Conservation (phyloP, 2,113 vertebrate genomes). For the Nansenia antarctica region DNA sequence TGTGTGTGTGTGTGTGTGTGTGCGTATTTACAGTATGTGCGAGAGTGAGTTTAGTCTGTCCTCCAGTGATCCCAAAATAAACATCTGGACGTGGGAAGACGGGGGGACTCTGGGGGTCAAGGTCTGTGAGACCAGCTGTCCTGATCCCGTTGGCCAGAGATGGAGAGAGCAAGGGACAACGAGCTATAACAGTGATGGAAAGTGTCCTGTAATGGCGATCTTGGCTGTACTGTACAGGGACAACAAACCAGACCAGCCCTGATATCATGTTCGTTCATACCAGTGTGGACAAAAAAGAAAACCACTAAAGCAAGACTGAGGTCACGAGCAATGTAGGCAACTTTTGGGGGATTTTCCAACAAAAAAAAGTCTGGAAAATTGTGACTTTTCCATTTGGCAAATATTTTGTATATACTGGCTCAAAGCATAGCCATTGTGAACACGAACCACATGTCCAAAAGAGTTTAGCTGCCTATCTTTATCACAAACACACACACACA, state of each 20-base stretch:
- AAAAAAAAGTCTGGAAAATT: neutral
- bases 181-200: neutral
- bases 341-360: no score
- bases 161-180: neutral
- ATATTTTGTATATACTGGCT: neutral
- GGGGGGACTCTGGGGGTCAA: constrained; percentile 20
- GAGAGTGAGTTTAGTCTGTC: constrained; percentile 33
- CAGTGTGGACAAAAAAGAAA: neutral
- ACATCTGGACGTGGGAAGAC: constrained; percentile 53
- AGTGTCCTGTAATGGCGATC: constrained; percentile 14
- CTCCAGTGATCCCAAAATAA: constrained; percentile 42
- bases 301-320: neutral
- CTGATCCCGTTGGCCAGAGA: constrained; percentile 22
- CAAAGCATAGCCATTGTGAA: neutral
- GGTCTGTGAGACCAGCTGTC: constrained; percentile 33
- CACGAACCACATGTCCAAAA: constrained; percentile 28
- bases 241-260: no score
- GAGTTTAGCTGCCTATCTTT: constrained; percentile 46
- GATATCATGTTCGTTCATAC: neutral
- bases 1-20: neutral
- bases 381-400: neutral
- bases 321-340: neutral
- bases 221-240: no score
- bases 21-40: neutral
- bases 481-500: constrained; percentile 14